Base-by-base conservation (phyloP, 2,888 invertebrate genomes). In the Oscheius sp. region DNA sequence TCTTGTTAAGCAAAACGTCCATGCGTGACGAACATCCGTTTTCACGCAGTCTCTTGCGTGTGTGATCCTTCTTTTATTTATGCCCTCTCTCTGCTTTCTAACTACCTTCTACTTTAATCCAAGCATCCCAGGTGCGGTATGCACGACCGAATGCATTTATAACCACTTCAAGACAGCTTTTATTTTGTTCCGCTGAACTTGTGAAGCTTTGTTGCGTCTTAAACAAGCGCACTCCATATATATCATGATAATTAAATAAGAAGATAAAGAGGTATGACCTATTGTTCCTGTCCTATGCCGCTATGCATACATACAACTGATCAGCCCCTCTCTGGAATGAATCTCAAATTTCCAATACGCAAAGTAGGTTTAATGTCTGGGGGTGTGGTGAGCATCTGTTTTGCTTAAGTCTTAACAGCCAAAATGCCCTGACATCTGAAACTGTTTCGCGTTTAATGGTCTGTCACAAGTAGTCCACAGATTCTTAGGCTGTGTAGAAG, bases 321-420 rank as follows among this genome's bases (percentile, higher is more conserved):
- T 33, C 63, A 48, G 63, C 48, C 11, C 50, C 63, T 42, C 2
- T 29, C 21, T 29, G 47, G 29, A 21, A 2, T 48, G 53, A 32
- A 32, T 53, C 53, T 68, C 68, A 68, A 53, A 68, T 68, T 68
- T 55, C 68, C 68, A 68, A 68, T 68, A 68, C 11, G 55, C 55
- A 53, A 55, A 68, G 55, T 68, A 60, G 9, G 33, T 7, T 11
- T 11, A 53, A 32, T 29, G 42, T 2, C 59, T 35, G 33, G 32
- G 59, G 9, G 33, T 66, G 48, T 48, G 21, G 29, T 55, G 35
- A 1, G 50, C 53, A 51, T 68, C 50, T 55, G 55, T 53, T 55
- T 42, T 65, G 29, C 48, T 13, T 13, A 13, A 10, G 48, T 13
- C 35, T 11, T 32, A 68, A 42, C 21, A 51, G 33, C 10, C 7